These are phyloP conservation scores for Tetheella fluctuosa DNA, from an alignment of 2,888 invertebrate genomes.

Conservation along the genomic window DNA sequence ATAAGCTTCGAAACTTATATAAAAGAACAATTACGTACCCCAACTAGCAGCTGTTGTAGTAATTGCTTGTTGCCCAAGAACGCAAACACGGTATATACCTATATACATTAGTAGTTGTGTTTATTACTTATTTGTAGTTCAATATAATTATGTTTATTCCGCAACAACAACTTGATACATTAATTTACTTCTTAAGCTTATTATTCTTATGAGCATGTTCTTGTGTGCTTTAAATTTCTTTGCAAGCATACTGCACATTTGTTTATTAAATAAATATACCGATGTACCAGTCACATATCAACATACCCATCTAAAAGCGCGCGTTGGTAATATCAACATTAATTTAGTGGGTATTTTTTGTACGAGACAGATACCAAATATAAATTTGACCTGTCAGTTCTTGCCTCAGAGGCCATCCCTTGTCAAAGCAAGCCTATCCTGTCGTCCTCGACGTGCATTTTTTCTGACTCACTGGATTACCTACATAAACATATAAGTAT, in stretches of 20 bases:
- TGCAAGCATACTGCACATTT: no score
- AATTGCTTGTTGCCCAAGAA: constrained; percentile 2
- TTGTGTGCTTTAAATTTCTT: no score
- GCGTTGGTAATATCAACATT: constrained; percentile 9
- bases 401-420: constrained; percentile 52
- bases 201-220: no score
- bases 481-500: constrained; percentile 23
- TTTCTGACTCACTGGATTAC: constrained; percentile 56
- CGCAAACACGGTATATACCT: background rate
- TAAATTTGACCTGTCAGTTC: constrained; percentile 61
- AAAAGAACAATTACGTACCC: constrained; percentile 34
- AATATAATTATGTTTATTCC: background rate
- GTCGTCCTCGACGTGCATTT: constrained; percentile 46
- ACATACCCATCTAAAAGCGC: background rate
- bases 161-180: background rate
- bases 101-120: background rate
- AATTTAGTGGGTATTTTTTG: constrained; percentile 16
- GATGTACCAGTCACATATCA: background rate
- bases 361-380: constrained; percentile 41
- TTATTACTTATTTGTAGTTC: background rate
- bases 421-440: constrained; percentile 50
- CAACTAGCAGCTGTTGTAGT: constrained; percentile 24
- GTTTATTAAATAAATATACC: no score
- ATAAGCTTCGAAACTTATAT: constrained; percentile 33
- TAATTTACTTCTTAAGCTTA: no score